These are phyloP conservation scores for Brachionus calyciflorus DNA, from an alignment of 1,140 invertebrate species.

Conservation along the genomic window DNA sequence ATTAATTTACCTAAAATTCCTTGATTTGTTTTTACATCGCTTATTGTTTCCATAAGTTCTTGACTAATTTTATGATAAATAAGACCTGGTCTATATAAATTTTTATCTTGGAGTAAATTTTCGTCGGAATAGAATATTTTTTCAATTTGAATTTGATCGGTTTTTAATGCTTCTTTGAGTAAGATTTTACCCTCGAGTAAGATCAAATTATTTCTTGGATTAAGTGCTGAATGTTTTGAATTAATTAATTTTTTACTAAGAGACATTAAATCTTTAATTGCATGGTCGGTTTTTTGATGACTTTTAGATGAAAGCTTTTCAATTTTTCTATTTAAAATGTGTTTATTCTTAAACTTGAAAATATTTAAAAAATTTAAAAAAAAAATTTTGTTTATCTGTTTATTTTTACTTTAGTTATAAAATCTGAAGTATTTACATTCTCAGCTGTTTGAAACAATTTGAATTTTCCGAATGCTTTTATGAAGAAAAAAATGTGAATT, in stretches of 20 bases:
- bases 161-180: slow-evolving; percentile 24
- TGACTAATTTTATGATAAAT: not conserved
- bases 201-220: not conserved
- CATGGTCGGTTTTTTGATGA: not conserved
- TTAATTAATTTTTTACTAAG: not conserved
- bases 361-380: too few relatives aligned
- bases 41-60: not conserved
- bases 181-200: slow-evolving; percentile 43
- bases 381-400: too few relatives aligned
- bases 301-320: not conserved
- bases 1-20: slow-evolving; percentile 40
- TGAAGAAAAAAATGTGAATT: not conserved
- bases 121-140: not conserved
- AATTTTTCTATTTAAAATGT: not conserved
- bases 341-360: not conserved
- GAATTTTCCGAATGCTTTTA: not conserved
- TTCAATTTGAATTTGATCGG: not conserved
- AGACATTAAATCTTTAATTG: not conserved
- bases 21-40: slow-evolving; percentile 44
- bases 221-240: not conserved
- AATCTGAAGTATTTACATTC: not conserved
- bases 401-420: not conserved
- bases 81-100: not conserved
- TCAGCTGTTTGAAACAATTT: not conserved
- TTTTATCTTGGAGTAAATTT: not conserved